A percentile compares a stretch with the other conserved stretches of the same genome.
Conservation (phyloP, 2,113 vertebrate species). For the Aspidoscelis tigris region DNA sequence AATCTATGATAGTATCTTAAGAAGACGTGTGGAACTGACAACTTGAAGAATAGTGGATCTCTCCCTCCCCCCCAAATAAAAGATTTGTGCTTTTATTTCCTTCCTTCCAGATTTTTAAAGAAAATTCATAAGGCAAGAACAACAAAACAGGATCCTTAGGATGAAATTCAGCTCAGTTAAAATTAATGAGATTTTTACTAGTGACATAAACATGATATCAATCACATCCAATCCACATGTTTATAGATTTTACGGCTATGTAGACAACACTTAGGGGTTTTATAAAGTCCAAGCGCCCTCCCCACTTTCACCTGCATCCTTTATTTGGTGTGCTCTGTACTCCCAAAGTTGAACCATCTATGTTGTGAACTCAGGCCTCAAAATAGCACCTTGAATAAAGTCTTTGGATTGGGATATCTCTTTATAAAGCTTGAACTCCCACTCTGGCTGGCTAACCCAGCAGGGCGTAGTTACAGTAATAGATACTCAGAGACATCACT, state of each 20-base stretch:
- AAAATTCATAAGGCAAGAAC: background rate
- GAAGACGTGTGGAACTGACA: constrained; percentile 1
- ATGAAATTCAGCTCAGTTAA: constrained; percentile 20
- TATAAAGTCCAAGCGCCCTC: background rate
- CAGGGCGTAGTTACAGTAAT: no score
- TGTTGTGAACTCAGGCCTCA: no score
- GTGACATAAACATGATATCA: background rate
- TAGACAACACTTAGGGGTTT: no score
- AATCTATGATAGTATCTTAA: constrained; percentile 22
- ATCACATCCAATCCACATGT: background rate
- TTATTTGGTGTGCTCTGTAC: no score
- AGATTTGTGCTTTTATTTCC: background rate
- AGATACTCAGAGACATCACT: no score
- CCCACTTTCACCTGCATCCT: no score
- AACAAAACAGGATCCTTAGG: background rate
- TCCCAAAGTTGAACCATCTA: no score
- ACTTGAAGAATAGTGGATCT: background rate
- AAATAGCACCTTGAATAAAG: no score
- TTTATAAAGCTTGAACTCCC: no score
- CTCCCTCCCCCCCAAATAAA: background rate
- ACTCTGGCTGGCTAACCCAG: no score
- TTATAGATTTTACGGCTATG: background rate
- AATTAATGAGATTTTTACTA: background rate
- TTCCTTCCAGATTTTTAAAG: no score
- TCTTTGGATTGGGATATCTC: no score